Percentiles rank a stretch among this genome's conserved stretches.
phyloP scores from a whole-genome alignment of 2,888 invertebrate species.

The Ophion costatus region DNA sequence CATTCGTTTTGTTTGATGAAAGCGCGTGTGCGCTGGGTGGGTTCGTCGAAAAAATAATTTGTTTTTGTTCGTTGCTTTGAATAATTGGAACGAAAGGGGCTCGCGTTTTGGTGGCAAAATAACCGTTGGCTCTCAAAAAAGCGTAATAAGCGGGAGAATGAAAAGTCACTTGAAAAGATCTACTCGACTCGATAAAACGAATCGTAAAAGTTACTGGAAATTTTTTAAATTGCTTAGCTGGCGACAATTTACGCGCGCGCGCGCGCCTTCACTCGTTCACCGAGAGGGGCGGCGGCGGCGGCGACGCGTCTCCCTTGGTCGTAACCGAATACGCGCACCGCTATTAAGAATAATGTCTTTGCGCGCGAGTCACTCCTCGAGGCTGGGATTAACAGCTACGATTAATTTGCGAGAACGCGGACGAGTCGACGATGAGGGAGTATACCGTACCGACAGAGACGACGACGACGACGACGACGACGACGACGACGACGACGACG shows the following conservation, averaged over 20 bases:
- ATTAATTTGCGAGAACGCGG: conserved; percentile 47
- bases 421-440: conserved; percentile 1
- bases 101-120: too few species aligned
- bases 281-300: too few species aligned
- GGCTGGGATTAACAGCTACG: conserved; percentile 39
- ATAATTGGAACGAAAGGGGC: too few species aligned
- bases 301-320: not conserved
- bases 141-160: too few species aligned
- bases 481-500: conserved; percentile 35
- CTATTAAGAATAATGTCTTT: not conserved
- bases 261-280: too few species aligned
- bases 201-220: not conserved
- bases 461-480: not conserved
- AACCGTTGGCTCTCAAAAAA: too few species aligned
- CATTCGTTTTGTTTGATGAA: not conserved
- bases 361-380: not conserved
- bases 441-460: not conserved
- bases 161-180: too few species aligned
- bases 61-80: too few species aligned
- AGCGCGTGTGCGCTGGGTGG: not conserved
- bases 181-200: too few species aligned
- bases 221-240: not conserved
- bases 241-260: not conserved
- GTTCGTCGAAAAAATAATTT: too few species aligned
- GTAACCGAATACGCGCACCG: not conserved